A percentile compares a stretch with the other conserved stretches of the same genome.
phyloP scores from a whole-genome alignment of 1,140 invertebrate genomes.

The Drosophila melanica region DNA sequence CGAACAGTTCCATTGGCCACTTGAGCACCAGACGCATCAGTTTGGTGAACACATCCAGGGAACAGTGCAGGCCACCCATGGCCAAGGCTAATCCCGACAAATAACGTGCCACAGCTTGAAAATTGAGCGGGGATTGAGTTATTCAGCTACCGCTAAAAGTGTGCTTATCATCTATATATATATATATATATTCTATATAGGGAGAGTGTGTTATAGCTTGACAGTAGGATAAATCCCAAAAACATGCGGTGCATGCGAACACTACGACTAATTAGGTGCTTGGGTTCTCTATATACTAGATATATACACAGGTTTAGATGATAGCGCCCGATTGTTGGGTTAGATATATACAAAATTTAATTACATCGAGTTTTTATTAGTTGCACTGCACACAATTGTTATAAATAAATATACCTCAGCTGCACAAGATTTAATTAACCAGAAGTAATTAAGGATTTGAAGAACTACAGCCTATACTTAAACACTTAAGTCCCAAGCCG shows the following conservation, averaged over 20 bases:
- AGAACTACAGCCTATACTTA: too few relatives aligned
- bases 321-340: neutral
- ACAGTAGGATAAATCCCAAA: neutral
- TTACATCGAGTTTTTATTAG: conserved; percentile 11
- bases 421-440: too few relatives aligned
- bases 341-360: neutral
- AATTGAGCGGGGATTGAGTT: conserved; percentile 35
- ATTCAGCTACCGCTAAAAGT: conserved; percentile 26
- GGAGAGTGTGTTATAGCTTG: neutral
- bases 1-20: conserved; percentile 91
- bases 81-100: conserved; percentile 80
- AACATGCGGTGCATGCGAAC: conserved; percentile 28
- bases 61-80: conserved; percentile 83
- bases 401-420: neutral
- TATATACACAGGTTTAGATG: neutral
- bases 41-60: conserved; percentile 85
- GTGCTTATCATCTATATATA: conserved; percentile 26
- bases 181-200: neutral
- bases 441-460: too few relatives aligned
- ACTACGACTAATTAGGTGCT: conserved; percentile 1
- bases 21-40: conserved; percentile 87
- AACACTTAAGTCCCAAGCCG: too few relatives aligned
- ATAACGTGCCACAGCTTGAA: conserved; percentile 83
- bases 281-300: neutral
- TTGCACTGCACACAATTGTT: neutral